These are phyloP conservation scores for Trinectes maculatus DNA, from an alignment of 2,113 vertebrate genomes.

Conservation along the genomic window DNA sequence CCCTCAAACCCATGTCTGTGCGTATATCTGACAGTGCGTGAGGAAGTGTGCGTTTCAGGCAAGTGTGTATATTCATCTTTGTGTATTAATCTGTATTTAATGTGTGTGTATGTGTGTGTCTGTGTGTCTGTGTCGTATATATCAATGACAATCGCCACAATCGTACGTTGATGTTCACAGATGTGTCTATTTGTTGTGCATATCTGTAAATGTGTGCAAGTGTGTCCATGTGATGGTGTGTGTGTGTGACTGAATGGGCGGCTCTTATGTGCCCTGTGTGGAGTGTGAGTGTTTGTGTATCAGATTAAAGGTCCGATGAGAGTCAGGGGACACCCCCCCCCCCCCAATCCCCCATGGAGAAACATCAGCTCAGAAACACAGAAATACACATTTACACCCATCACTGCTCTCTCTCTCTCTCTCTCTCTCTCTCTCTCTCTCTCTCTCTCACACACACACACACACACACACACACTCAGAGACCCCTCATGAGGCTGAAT, in stretches of 20 bases:
- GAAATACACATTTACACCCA: conserved; percentile 50
- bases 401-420: conserved; percentile 11
- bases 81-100: conserved; percentile 4
- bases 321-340: conserved; percentile 60
- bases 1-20: conserved; percentile 32
- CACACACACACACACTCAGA: conserved; percentile 22
- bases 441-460: conserved; percentile 9
- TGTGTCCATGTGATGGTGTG: conserved; percentile 37
- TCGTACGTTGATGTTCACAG: not conserved
- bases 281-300: conserved; percentile 63
- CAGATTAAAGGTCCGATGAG: conserved; percentile 66
- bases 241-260: conserved; percentile 50
- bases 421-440: not conserved
- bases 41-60: conserved; percentile 17
- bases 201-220: not conserved
- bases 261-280: conserved; percentile 60
- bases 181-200: not conserved
- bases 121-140: not conserved
- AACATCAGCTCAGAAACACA: conserved; percentile 40
- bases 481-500: conserved; percentile 54
- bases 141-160: no score
- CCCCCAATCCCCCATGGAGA: conserved; percentile 41
- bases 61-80: conserved; percentile 4
- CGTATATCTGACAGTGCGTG: not conserved
- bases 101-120: not conserved